phyloP scores from a whole-genome alignment of 2,113 vertebrate genomes.

The Jaculus jaculus region DNA sequence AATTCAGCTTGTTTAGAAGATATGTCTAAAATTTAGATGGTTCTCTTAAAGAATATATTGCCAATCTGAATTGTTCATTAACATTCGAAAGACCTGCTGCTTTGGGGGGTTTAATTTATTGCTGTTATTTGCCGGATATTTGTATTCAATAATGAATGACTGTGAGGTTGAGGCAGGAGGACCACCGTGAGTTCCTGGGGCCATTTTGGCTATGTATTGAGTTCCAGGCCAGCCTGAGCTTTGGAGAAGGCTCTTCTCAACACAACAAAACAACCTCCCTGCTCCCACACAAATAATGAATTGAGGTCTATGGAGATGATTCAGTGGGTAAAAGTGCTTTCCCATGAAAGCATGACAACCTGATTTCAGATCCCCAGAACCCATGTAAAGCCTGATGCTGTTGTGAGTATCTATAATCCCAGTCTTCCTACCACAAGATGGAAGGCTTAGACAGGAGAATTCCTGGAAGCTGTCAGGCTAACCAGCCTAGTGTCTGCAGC shows the following conservation, averaged over 20 bases:
- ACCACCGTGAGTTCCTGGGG: neutral
- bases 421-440: no score
- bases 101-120: neutral
- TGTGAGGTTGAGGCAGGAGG: neutral
- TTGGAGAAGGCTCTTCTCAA: neutral
- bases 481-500: no score
- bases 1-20: constrained; percentile 31
- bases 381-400: no score
- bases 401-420: no score
- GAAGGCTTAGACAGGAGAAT: no score
- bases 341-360: no score
- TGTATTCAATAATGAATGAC: neutral
- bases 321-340: no score
- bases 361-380: no score
- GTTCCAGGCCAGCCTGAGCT: neutral
- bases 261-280: neutral
- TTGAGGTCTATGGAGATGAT: no score
- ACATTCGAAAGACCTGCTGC: neutral
- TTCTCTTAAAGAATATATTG: neutral
- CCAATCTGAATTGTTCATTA: neutral
- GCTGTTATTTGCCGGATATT: constrained; percentile 20
- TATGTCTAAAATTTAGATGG: neutral
- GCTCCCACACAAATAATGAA: no score
- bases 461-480: no score
- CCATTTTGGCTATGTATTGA: neutral